These are phyloP conservation scores for Pseudolycoriella hygida DNA, from an alignment of 2,888 invertebrate species.

Conservation along the genomic window DNA sequence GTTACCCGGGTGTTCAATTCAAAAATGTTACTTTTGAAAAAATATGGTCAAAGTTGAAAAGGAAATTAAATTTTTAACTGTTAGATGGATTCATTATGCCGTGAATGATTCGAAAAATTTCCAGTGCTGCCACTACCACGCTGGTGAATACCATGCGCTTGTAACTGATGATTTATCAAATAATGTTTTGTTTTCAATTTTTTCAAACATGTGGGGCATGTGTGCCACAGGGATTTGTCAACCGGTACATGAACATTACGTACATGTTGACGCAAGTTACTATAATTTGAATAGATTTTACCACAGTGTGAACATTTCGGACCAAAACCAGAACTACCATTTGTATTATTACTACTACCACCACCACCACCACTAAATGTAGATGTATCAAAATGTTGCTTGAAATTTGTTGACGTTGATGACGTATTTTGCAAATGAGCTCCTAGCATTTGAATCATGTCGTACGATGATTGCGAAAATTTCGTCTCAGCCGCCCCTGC, in stretches of 20 bases:
- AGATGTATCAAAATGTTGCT: background rate
- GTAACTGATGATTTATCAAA: slow-evolving; percentile 56
- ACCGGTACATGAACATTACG: slow-evolving; percentile 57
- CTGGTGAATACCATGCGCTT: slow-evolving; percentile 56
- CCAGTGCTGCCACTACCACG: slow-evolving; percentile 19
- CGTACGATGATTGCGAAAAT: slow-evolving; percentile 18
- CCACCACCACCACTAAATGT: background rate
- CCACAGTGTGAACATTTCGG: slow-evolving; percentile 54
- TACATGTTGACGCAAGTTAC: slow-evolving; percentile 59
- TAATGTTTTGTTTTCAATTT: slow-evolving; percentile 61
- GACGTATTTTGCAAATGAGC: slow-evolving; percentile 6
- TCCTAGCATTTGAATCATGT: slow-evolving; percentile 9
- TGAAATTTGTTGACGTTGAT: background rate
- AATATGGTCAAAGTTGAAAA: no score
- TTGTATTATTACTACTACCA: background rate
- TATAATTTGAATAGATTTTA: slow-evolving; percentile 51
- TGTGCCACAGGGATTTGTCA: slow-evolving; percentile 51
- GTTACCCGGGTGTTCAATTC: no score
- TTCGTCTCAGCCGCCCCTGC: slow-evolving; percentile 44
- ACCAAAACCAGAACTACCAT: slow-evolving; percentile 15
- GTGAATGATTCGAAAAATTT: background rate
- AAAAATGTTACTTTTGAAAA: no score
- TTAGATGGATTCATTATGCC: slow-evolving; percentile 1
- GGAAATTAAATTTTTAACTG: slow-evolving; percentile 1
- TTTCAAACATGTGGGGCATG: slow-evolving; percentile 55